These are phyloP conservation scores for Paracentrotus lividus DNA, from an alignment of 53 echinoderm and acorn worm genomes.

Conservation along the genomic window DNA sequence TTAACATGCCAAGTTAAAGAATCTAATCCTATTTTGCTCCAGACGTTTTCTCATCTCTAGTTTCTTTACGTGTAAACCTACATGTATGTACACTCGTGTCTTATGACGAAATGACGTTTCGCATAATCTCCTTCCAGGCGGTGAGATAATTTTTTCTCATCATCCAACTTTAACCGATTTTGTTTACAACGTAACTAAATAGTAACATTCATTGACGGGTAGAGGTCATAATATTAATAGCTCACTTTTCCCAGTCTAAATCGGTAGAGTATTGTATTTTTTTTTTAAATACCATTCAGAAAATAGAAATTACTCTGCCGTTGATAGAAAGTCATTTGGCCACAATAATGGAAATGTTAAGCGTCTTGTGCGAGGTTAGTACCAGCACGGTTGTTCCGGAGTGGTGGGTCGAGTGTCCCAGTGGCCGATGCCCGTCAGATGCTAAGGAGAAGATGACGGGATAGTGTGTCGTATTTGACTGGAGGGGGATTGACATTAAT, in stretches of 20 bases:
- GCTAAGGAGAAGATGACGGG: conserved; percentile 27
- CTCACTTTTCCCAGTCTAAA: neutral
- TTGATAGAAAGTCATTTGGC: neutral
- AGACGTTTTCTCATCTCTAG: neutral
- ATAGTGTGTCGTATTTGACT: conserved; percentile 49
- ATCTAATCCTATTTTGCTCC: neutral
- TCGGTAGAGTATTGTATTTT: neutral
- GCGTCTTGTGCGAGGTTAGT: conserved; percentile 37
- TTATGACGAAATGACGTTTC: neutral
- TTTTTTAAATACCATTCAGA: neutral
- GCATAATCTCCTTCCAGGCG: neutral
- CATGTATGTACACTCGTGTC: neutral
- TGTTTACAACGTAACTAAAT: neutral
- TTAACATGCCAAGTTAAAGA: neutral
- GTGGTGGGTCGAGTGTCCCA: conserved; percentile 38
- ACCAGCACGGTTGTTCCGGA: conserved; percentile 11
- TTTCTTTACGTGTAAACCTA: neutral
- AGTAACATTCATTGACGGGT: neutral
- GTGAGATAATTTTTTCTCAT: neutral
- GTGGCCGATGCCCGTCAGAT: conserved; percentile 36
- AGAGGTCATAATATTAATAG: neutral
- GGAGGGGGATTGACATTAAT: conserved; percentile 59
- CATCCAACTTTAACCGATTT: neutral
- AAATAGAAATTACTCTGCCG: neutral
- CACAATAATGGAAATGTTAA: neutral